phyloP scores from a whole-genome alignment of 1,140 invertebrate species.

The Drosophila saltans region DNA sequence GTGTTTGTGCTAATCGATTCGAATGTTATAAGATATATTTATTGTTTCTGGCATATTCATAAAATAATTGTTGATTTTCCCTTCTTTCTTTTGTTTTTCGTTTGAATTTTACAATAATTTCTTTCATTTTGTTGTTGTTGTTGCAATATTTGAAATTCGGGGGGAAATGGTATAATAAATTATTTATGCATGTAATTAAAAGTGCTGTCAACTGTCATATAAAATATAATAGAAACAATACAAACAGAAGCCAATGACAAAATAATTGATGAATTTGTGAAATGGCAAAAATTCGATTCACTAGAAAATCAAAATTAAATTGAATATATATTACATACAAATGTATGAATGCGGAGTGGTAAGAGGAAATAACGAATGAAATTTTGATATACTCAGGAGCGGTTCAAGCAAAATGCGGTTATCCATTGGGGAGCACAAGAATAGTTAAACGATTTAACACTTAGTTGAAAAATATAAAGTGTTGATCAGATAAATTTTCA shows the following conservation, averaged over 20 bases:
- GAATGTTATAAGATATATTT: background rate
- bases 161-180: background rate
- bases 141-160: background rate
- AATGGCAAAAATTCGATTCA: slow-evolving; percentile 7
- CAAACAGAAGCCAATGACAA: background rate
- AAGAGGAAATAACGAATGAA: background rate
- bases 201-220: slow-evolving; percentile 5
- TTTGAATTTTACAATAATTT: no score
- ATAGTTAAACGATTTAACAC: no score
- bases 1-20: no score
- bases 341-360: background rate
- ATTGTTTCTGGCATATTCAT: background rate
- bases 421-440: no score
- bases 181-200: slow-evolving; percentile 9
- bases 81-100: background rate
- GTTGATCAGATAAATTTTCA: no score
- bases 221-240: slow-evolving; percentile 1
- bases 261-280: slow-evolving; percentile 10
- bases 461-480: no score
- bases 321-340: slow-evolving; percentile 2
- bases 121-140: background rate
- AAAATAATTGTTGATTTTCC: background rate
- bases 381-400: background rate
- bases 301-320: slow-evolving; percentile 10
- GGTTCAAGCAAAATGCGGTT: background rate